Percentiles rank a stretch among this genome's conserved stretches.
phyloP scores from a whole-genome alignment of 2,888 invertebrate species.

The Microchrysa polita region DNA sequence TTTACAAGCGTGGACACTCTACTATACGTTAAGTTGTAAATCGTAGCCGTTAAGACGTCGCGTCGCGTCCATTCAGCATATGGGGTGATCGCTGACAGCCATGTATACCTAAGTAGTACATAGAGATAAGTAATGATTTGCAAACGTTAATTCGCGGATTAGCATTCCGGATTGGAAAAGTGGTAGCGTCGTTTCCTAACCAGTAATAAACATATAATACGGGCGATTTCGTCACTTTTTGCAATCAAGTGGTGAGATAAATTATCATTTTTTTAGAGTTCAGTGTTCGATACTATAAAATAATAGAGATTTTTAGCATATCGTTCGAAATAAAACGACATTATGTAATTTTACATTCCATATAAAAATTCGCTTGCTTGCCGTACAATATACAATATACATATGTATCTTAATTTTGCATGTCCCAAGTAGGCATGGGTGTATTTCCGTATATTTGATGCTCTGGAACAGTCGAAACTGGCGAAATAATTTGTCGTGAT shows the following conservation, averaged over 20 bases:
- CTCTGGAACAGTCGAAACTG: too few relatives aligned
- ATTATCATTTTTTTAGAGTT: not conserved
- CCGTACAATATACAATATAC: too few relatives aligned
- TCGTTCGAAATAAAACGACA: too few relatives aligned
- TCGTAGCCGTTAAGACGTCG: conserved; percentile 10
- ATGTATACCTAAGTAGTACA: too few relatives aligned
- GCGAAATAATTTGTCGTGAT: too few relatives aligned
- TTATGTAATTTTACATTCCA: too few relatives aligned
- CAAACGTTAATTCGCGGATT: conserved; percentile 5
- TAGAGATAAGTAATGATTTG: conserved; percentile 1
- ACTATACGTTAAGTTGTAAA: conserved; percentile 7
- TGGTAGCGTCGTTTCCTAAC: conserved; percentile 1
- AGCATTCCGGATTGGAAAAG: conserved; percentile 16
- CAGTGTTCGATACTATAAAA: not conserved
- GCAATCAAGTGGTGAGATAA: not conserved
- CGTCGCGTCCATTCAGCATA: not conserved
- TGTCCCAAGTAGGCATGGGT: too few relatives aligned
- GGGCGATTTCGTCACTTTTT: not conserved
- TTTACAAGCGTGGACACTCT: not conserved
- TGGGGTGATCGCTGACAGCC: conserved; percentile 12
- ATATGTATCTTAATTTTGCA: too few relatives aligned
- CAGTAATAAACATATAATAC: not conserved
- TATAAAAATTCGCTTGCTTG: too few relatives aligned
- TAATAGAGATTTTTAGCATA: too few relatives aligned
- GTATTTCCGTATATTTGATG: too few relatives aligned